phyloP scores from a whole-genome alignment of 2,113 vertebrate genomes.

The Peromyscus polionotus region DNA sequence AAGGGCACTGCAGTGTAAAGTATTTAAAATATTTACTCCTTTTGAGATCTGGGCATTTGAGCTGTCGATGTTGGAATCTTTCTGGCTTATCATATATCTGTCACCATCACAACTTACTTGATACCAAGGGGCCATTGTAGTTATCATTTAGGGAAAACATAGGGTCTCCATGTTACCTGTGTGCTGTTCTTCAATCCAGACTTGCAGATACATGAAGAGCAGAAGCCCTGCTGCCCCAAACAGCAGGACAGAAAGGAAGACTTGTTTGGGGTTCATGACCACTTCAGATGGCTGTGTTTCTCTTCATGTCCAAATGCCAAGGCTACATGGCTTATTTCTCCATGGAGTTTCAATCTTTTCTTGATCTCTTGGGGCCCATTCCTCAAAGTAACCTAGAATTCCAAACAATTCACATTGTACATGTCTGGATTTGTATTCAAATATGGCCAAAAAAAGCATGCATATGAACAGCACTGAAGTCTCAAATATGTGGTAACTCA shows the following conservation, averaged over 20 bases:
- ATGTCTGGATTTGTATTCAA: constrained; percentile 3
- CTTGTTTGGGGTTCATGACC: constrained; percentile 89
- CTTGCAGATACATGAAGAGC: constrained; percentile 88
- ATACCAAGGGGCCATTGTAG: neutral
- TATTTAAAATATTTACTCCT: neutral
- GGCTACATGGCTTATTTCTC: constrained; percentile 63
- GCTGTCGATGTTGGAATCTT: neutral
- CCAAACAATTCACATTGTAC: constrained; percentile 31
- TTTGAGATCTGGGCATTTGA: neutral
- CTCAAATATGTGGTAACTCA: neutral
- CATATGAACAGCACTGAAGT: neutral
- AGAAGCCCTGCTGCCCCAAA: constrained; percentile 89
- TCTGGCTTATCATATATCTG: neutral
- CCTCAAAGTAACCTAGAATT: constrained; percentile 79
- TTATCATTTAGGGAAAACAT: neutral
- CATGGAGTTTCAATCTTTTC: neutral
- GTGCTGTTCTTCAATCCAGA: constrained; percentile 85
- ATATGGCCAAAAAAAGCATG: neutral
- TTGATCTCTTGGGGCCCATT: neutral
- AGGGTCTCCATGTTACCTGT: constrained; percentile 78
- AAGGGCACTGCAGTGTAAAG: neutral
- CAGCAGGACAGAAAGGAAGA: constrained; percentile 87
- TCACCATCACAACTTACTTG: neutral
- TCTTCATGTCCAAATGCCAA: constrained; percentile 79
- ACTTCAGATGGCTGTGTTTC: constrained; percentile 77